Evolutionary conservation across 92 coral and sea anemone species (phyloP).

Genomic region (Actinernus sp.): DNA sequence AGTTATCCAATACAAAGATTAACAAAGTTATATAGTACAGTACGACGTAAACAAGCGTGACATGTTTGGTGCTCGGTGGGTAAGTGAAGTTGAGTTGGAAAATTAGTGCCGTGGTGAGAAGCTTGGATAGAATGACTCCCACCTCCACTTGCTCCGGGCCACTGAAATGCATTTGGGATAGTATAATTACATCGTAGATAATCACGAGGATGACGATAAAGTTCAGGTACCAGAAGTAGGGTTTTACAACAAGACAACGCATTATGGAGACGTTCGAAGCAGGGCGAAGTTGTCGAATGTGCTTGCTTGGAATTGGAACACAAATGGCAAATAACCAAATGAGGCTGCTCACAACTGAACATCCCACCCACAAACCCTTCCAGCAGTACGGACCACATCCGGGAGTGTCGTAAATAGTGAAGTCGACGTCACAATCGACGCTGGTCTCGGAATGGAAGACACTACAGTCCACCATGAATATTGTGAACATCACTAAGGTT

Average conservation of each 20-base stretch:
- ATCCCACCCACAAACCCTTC: constrained; percentile 64
- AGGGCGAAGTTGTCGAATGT: constrained; percentile 40
- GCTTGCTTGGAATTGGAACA: constrained; percentile 2
- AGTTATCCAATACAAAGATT: constrained; percentile 66
- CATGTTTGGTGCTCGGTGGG: constrained; percentile 31
- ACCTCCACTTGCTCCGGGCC: constrained; percentile 9
- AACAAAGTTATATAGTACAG: constrained; percentile 47
- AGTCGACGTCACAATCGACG: constrained; percentile 52
- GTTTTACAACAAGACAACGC: constrained; percentile 23
- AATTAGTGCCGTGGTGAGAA: constrained; percentile 36
- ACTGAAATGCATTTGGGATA: constrained; percentile 8
- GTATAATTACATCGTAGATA: constrained; percentile 42
- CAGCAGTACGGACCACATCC: constrained; percentile 63
- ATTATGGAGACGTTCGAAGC: constrained; percentile 5
- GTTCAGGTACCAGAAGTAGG: constrained; percentile 69
- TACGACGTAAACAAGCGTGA: constrained; percentile 13
- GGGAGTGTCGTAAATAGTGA: constrained; percentile 45
- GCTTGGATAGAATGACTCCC: constrained; percentile 32
- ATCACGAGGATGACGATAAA: constrained; percentile 19
- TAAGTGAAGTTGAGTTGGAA: constrained; percentile 65
- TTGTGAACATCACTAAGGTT: constrained; percentile 56
- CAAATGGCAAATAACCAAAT: constrained; percentile 29
- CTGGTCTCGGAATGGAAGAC: constrained; percentile 58
- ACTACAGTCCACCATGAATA: constrained; percentile 66
- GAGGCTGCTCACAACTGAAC: constrained; percentile 39